A percentile compares a stretch with the other conserved stretches of the same genome.
These are phyloP conservation scores for Glandiceps talaboti DNA, from an alignment of 53 echinoderm and acorn worm species.

Conservation along the genomic window DNA sequence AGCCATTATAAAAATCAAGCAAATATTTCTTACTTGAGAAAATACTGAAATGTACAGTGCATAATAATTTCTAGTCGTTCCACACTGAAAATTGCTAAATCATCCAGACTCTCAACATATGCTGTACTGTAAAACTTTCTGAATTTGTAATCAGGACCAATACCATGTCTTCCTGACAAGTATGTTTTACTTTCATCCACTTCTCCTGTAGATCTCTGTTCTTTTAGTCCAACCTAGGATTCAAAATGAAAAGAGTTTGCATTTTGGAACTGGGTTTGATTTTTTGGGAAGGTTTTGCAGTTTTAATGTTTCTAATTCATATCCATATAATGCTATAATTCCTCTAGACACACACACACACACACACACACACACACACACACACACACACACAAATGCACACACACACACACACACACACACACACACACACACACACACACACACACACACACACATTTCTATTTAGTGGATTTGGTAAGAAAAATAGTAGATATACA, in stretches of 20 bases:
- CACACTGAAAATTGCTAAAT: conserved; percentile 25
- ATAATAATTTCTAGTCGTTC: conserved; percentile 23
- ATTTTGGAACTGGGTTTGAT: too few relatives aligned
- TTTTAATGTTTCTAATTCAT: too few relatives aligned
- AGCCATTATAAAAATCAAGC: neutral
- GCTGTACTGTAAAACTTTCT: conserved; percentile 38
- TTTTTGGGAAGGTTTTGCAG: too few relatives aligned
- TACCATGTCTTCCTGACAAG: conserved; percentile 31
- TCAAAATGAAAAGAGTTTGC: conserved; percentile 13
- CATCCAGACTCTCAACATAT: conserved; percentile 18
- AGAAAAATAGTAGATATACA: too few relatives aligned
- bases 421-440: too few relatives aligned
- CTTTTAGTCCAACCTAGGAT: conserved; percentile 38
- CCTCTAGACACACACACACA: too few relatives aligned
- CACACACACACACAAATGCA: too few relatives aligned
- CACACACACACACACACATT: too few relatives aligned
- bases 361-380: too few relatives aligned
- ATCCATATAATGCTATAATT: too few relatives aligned
- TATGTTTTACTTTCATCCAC: conserved; percentile 26
- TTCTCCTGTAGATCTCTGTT: conserved; percentile 17
- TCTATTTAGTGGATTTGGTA: too few relatives aligned
- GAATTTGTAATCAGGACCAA: conserved; percentile 43
- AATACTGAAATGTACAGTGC: conserved; percentile 46
- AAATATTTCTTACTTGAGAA: conserved; percentile 26
- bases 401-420: too few relatives aligned